Evolutionary conservation across 2,888 invertebrate genomes (phyloP), one percentile per base, ranked within the genome.

Genomic region (Phyto melanocephala): DNA sequence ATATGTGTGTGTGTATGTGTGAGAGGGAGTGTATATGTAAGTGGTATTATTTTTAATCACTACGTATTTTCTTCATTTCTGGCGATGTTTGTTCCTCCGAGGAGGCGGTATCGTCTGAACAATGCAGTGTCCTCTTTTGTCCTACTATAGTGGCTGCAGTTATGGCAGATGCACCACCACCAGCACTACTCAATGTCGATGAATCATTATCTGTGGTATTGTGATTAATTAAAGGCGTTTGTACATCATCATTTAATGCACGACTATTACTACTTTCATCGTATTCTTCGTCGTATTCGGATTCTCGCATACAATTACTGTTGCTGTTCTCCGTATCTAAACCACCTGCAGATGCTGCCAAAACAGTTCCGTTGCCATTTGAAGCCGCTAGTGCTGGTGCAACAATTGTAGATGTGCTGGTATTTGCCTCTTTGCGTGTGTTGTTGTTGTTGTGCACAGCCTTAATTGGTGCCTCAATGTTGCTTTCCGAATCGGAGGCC

Each of bases 401-500:
- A 40, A 15, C 50, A 22, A 2, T 20, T 33, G 52, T 6, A 24
- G 67, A 56, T 70, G 47, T 47, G 52, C 54, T 81, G 17, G 50
- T 63, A 56, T 79, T 77, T 72, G 82, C 80, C 72, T 74, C 81
- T 79, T 84, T 81, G 65, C 45, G 72, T 56, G 62, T 40, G 37
- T 22, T 68, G 33, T 68, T 83, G 10, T 37, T 62, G 42, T 50
- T 80, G 7, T 60, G 81, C 13, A 83, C 84, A 83, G 80, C 78
- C 60, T 83, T 83, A 65, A 85, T 80, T 62, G 95, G 92, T 85
- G 95, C 94, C 89, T 95, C 96, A 85, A 95, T 93, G 91, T 96
- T 96, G 89, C 96, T 96, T 90, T 96, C 96, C 28, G 89, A 90
- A 89, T 96, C 96, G 62, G 94, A 94, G 70, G 88, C 89, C 37